Conservation (phyloP, 1,140 invertebrate genomes). For the Elysia chlorotica region DNA sequence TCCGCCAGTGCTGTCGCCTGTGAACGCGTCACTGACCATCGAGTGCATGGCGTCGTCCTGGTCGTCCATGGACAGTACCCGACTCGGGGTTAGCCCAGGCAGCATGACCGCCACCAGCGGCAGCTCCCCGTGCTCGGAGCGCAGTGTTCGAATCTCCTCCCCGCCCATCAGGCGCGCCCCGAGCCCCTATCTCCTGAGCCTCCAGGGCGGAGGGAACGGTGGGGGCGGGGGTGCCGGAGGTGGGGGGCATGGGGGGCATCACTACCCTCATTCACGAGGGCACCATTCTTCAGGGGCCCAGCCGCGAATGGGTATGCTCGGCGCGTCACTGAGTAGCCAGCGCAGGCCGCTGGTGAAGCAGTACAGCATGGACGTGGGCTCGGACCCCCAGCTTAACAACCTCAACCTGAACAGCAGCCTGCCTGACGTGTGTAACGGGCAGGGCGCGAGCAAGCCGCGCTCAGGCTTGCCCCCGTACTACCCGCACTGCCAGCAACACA, state of each 20-base stretch:
- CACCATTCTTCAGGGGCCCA: too few species aligned
- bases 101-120: conserved; percentile 17
- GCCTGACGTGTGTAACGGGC: too few species aligned
- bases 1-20: conserved; percentile 9
- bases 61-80: conserved; percentile 23
- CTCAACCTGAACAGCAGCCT: conserved; percentile 34
- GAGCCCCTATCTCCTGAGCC: conserved; percentile 24
- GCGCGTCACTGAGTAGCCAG: too few species aligned
- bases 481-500: too few species aligned
- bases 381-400: conserved; percentile 32
- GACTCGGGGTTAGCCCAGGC: conserved; percentile 12
- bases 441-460: conserved; percentile 29
- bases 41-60: conserved; percentile 19
- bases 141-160: conserved; percentile 25
- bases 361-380: conserved; percentile 38
- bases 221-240: too few species aligned
- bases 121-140: conserved; percentile 22
- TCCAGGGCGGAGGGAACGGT: conserved; percentile 8
- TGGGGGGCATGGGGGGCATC: too few species aligned
- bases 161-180: conserved; percentile 28
- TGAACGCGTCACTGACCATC: conserved; percentile 16
- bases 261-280: too few species aligned
- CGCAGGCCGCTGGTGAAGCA: conserved; percentile 31
- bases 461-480: conserved; percentile 19
- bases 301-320: too few species aligned